phyloP scores from a whole-genome alignment of 2,888 invertebrate species.

The Deilephila elpenor region DNA sequence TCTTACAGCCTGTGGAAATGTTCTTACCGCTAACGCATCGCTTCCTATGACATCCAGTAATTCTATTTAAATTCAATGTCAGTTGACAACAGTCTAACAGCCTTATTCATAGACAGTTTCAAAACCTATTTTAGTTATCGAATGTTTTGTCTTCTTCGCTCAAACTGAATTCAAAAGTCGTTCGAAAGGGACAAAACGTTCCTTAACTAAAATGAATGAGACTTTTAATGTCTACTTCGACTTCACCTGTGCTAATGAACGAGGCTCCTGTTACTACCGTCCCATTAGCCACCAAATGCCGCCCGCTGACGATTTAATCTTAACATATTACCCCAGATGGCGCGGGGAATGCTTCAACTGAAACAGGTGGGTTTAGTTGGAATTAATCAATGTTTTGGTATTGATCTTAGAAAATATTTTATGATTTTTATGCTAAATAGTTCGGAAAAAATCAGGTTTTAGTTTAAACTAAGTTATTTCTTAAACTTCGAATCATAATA shows the following conservation, averaged over 20 bases:
- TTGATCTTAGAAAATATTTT: background rate
- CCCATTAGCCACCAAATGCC: constrained; percentile 5
- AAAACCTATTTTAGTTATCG: too few relatives aligned
- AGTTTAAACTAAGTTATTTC: too few relatives aligned
- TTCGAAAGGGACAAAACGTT: too few relatives aligned
- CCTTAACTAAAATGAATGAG: too few relatives aligned
- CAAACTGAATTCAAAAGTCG: too few relatives aligned
- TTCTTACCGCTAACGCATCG: background rate
- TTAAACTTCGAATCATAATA: too few relatives aligned
- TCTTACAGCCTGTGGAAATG: too few relatives aligned
- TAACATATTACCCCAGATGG: constrained; percentile 28
- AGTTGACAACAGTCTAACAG: background rate
- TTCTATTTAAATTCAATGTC: background rate
- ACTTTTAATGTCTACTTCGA: background rate
- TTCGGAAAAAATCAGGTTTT: too few relatives aligned
- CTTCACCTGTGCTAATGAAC: constrained; percentile 8
- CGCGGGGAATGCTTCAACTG: constrained; percentile 20
- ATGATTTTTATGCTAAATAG: background rate
- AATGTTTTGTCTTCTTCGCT: too few relatives aligned
- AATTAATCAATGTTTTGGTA: background rate
- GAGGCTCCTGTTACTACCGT: background rate
- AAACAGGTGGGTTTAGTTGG: background rate
- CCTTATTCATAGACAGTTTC: too few relatives aligned
- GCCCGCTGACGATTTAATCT: constrained; percentile 14
- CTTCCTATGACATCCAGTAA: background rate